Conservation (phyloP, 2,113 vertebrate species). For the Pachypanchax playfairii region DNA sequence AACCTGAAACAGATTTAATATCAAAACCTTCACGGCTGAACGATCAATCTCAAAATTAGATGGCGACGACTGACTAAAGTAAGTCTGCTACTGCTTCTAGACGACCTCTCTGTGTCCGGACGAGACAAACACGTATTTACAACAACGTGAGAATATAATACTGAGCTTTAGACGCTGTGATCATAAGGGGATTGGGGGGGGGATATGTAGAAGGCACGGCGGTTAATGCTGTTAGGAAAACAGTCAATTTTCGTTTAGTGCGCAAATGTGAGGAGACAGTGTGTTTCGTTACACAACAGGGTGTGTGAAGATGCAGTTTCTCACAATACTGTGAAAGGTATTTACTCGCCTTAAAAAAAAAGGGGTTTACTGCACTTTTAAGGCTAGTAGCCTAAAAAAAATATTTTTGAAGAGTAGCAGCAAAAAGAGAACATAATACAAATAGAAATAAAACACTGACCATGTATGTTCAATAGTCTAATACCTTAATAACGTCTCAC, state of each 20-base stretch:
- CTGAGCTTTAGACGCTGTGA: slow-evolving; percentile 56
- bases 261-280: slow-evolving; percentile 43
- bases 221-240: slow-evolving; percentile 57
- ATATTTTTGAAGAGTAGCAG: slow-evolving; percentile 82
- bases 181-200: slow-evolving; percentile 15
- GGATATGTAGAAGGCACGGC: slow-evolving; percentile 67
- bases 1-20: slow-evolving; percentile 12
- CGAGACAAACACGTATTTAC: slow-evolving; percentile 32
- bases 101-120: slow-evolving; percentile 30
- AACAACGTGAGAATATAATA: slow-evolving; percentile 47
- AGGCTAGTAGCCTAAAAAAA: slow-evolving; percentile 81
- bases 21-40: slow-evolving; percentile 4
- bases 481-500: slow-evolving; percentile 79
- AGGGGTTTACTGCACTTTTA: slow-evolving; percentile 78
- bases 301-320: slow-evolving; percentile 39
- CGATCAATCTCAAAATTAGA: slow-evolving; percentile 1
- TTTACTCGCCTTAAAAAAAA: slow-evolving; percentile 31
- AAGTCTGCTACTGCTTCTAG: slow-evolving; percentile 21
- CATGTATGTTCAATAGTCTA: slow-evolving; percentile 82
- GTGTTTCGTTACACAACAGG: slow-evolving; percentile 16
- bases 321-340: slow-evolving; percentile 52
- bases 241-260: slow-evolving; percentile 48
- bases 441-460: slow-evolving; percentile 80
- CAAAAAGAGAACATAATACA: slow-evolving; percentile 75
- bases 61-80: slow-evolving; percentile 6